Evolutionary conservation across 2,797 vertebrate species (phyloP).

Genomic region (Brachyalestes nurse): DNA sequence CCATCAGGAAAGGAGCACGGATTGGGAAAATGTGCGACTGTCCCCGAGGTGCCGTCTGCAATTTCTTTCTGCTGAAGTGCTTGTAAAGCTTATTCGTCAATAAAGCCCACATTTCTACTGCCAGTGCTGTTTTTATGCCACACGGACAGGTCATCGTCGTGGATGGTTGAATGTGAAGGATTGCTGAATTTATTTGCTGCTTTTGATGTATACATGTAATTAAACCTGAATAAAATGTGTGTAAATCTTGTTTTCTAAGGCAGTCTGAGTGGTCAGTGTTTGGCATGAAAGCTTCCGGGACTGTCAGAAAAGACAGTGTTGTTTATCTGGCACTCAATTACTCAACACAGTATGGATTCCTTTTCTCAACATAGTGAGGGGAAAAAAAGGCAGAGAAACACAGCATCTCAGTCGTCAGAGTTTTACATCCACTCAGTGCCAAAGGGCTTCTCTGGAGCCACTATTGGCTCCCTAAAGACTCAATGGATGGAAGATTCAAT

Average conservation of each 20-base stretch:
- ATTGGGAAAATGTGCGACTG: constrained; percentile 83
- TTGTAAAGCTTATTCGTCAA: constrained; percentile 65
- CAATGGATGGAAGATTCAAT: too few relatives aligned
- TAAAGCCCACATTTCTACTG: constrained; percentile 48
- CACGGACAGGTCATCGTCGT: constrained; percentile 3
- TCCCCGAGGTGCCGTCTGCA: constrained; percentile 70
- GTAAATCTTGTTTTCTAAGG: constrained; percentile 75
- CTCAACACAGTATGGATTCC: background rate
- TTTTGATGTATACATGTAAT: constrained; percentile 63
- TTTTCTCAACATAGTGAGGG: background rate
- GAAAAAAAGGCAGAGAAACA: background rate
- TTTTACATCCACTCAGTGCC: too few relatives aligned
- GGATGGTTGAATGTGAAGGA: constrained; percentile 49
- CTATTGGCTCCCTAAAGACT: background rate
- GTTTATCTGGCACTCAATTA: background rate
- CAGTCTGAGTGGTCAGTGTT: constrained; percentile 63
- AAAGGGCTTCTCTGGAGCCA: too few relatives aligned
- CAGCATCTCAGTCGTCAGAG: too few relatives aligned
- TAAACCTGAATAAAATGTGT: constrained; percentile 69
- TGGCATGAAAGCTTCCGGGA: background rate
- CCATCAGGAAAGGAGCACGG: constrained; percentile 79
- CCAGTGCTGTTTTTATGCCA: constrained; percentile 52
- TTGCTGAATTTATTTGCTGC: constrained; percentile 40
- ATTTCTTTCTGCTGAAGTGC: constrained; percentile 81
- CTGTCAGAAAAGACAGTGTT: background rate